Conservation (phyloP, 2,888 invertebrate species). For the Meganola albula region DNA sequence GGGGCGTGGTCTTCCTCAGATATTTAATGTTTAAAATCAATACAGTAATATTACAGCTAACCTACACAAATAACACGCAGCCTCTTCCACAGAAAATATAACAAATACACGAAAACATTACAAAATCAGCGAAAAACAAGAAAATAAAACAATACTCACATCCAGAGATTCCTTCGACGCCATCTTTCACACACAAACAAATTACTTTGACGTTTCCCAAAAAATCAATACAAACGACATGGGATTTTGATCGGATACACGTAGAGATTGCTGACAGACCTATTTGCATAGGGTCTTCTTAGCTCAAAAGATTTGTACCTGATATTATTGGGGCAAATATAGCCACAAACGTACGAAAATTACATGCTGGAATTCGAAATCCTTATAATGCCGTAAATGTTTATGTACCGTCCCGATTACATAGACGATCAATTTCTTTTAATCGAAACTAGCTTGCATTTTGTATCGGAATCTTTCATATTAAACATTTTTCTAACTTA, state of each 20-base stretch:
- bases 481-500: too few species aligned
- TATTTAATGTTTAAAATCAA: conserved; percentile 12
- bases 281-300: too few species aligned
- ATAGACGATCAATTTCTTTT: too few species aligned
- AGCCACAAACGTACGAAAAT: too few species aligned
- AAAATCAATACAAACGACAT: conserved; percentile 57
- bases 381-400: too few species aligned
- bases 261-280: too few species aligned
- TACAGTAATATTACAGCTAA: conserved; percentile 1
- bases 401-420: too few species aligned
- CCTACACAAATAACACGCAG: conserved; percentile 7
- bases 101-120: conserved; percentile 5
- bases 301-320: too few species aligned
- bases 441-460: too few species aligned
- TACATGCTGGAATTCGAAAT: too few species aligned
- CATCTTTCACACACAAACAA: conserved; percentile 73
- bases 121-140: conserved; percentile 11
- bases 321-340: too few species aligned
- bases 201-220: conserved; percentile 46
- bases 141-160: conserved; percentile 57
- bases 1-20: conserved; percentile 50
- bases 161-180: conserved; percentile 76
- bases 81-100: conserved; percentile 10
- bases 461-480: too few species aligned
- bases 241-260: conserved; percentile 36